These are phyloP conservation scores for Casuarius casuarius DNA, from an alignment of 2,113 vertebrate genomes.

Conservation along the genomic window DNA sequence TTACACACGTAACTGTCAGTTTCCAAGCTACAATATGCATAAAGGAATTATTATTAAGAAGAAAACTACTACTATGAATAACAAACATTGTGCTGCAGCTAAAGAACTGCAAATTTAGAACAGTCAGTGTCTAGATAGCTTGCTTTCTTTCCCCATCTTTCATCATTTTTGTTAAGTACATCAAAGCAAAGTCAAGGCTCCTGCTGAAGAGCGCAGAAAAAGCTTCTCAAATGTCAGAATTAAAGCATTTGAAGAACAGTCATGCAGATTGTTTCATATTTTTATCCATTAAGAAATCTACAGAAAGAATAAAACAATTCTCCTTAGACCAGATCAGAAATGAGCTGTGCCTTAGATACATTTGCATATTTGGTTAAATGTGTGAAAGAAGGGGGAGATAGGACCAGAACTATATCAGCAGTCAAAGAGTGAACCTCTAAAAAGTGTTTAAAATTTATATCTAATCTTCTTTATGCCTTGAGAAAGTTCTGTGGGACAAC, in stretches of 20 bases:
- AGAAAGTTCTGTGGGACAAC: neutral
- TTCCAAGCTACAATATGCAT: neutral
- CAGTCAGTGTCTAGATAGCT: neutral
- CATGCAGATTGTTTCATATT: neutral
- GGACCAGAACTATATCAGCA: neutral
- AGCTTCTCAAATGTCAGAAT: neutral
- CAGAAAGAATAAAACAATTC: neutral
- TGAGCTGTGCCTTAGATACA: neutral
- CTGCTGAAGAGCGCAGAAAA: neutral
- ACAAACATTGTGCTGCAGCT: neutral
- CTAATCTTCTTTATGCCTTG: neutral
- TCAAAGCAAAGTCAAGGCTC: neutral
- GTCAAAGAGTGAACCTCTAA: neutral
- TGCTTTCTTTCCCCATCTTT: neutral
- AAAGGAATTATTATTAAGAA: slow-evolving; percentile 1
- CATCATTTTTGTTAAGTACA: neutral
- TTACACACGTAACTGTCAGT: neutral
- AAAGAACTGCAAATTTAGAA: neutral
- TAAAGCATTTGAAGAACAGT: neutral
- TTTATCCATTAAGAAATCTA: neutral
- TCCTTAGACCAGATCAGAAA: neutral
- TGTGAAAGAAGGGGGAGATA: neutral
- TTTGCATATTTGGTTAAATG: neutral
- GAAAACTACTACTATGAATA: slow-evolving; percentile 1
- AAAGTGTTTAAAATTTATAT: neutral